Evolutionary conservation across 1,140 invertebrate genomes (phyloP).

Genomic region (Sitophilus oryzae): DNA sequence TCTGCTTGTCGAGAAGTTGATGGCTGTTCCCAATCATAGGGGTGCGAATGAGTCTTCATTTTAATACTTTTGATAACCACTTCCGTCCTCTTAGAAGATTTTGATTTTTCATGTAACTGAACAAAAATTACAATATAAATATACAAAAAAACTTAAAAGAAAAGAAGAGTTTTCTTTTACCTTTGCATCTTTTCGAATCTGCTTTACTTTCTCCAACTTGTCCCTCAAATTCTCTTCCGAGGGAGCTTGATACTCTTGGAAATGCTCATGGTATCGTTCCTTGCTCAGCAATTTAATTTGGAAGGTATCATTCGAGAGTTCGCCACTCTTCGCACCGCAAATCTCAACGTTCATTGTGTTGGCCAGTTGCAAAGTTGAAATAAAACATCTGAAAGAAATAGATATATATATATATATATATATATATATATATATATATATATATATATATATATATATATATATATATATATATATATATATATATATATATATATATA

Average conservation of each 20-base stretch:
- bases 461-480: no score
- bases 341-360: constrained; percentile 39
- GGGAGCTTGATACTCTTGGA: constrained; percentile 37
- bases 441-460: no score
- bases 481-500: no score
- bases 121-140: no score
- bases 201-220: constrained; percentile 26
- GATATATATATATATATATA: not conserved
- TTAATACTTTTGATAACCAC: no score
- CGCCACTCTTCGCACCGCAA: constrained; percentile 24
- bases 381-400: constrained; percentile 30
- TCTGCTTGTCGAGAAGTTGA: constrained; percentile 11
- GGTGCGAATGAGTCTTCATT: not conserved
- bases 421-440: not conserved
- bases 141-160: no score
- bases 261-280: constrained; percentile 36
- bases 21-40: not conserved
- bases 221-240: constrained; percentile 31
- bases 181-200: constrained; percentile 10
- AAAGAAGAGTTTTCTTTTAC: constrained; percentile 14
- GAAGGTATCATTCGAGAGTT: constrained; percentile 37
- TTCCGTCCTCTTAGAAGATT: no score
- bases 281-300: constrained; percentile 34
- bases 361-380: constrained; percentile 37
- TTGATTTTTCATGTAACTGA: no score